Conservation (phyloP, 2,888 invertebrate genomes). For the Neelides folsomi region DNA sequence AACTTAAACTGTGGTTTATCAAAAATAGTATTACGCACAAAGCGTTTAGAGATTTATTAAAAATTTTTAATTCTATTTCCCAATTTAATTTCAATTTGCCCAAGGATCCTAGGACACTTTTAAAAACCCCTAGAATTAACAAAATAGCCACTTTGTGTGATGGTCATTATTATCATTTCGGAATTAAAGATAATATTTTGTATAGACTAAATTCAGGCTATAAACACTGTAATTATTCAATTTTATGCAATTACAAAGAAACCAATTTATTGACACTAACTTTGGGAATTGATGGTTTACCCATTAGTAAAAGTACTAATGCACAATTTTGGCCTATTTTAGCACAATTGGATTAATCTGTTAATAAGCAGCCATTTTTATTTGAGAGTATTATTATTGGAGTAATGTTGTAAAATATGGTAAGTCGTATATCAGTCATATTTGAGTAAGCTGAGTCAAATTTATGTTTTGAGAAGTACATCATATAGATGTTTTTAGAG, state of each 20-base stretch:
- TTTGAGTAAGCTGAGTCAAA: no score
- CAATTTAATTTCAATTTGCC: background rate
- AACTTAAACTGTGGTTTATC: slow-evolving; percentile 7
- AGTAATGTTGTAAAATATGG: no score
- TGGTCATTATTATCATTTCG: slow-evolving; percentile 5
- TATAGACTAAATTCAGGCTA: background rate
- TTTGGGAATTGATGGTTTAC: slow-evolving; percentile 3
- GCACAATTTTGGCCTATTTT: slow-evolving; percentile 5
- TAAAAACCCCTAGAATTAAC: slow-evolving; percentile 4
- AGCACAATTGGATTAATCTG: background rate
- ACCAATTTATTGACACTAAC: background rate
- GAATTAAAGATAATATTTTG: background rate
- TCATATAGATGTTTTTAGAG: no score
- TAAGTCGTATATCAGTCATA: no score
- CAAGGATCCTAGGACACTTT: slow-evolving; percentile 5
- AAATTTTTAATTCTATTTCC: background rate
- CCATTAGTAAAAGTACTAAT: slow-evolving; percentile 2
- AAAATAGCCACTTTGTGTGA: background rate
- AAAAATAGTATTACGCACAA: slow-evolving; percentile 10
- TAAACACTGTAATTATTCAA: background rate
- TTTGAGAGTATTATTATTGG: no score
- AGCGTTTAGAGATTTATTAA: slow-evolving; percentile 9
- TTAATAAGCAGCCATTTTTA: background rate
- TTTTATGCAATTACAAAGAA: background rate
- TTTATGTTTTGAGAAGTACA: no score